Base-by-base conservation (phyloP, 2,113 vertebrate species). In the Plestiodon gilberti region DNA sequence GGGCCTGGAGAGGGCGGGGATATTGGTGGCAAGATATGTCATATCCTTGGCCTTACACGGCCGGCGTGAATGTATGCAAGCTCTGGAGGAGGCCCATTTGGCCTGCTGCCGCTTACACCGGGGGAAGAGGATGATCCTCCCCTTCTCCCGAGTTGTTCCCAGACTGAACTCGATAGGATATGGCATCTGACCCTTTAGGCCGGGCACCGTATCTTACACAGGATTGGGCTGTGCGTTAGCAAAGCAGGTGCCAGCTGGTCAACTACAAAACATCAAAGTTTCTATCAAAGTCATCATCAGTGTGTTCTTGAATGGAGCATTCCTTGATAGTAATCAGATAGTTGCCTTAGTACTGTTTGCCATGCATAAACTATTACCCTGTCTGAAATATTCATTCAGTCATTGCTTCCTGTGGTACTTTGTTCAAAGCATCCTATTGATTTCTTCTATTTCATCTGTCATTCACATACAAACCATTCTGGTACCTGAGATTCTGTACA, bases 401-500 rank as follows among this genome's bases (percentile, higher is more conserved):
- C 43, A 88, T 90, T 76, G 91, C 79, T 89, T 92, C 83, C 70
- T 91, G 15, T 80, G 65, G 40, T 92, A 90, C 80, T 74, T 86
- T 93, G 73, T 89, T 91, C 85, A 88, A 90, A 93, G 85, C 73
- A 89, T 87, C 90, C 52, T 93, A 90, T 91, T 88, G 88, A 93
- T 93, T 92, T 90, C 85, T 84, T 67, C 78, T 93, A 91, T 94
- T 84, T 91, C 76, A 78, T 88, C 88, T 93, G 92, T 82, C 92
- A 88, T 80, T 91, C 87, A 92, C 82, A 91, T 52, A 89, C 62
- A 89, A 90, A 90, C 83, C 3, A 0, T 85, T 90, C 25, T 65
- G 90, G 59, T 70, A 20, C 62, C 7, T 71, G 67, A 83, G 71
- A 84, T 76, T 87, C 74, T 61, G 84, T 89, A 33, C 0, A 89